Percentiles rank a stretch among this genome's conserved stretches.
These are phyloP conservation scores for Sebastes hubbsi DNA, from an alignment of 2,797 vertebrate genomes.

Conservation along the genomic window DNA sequence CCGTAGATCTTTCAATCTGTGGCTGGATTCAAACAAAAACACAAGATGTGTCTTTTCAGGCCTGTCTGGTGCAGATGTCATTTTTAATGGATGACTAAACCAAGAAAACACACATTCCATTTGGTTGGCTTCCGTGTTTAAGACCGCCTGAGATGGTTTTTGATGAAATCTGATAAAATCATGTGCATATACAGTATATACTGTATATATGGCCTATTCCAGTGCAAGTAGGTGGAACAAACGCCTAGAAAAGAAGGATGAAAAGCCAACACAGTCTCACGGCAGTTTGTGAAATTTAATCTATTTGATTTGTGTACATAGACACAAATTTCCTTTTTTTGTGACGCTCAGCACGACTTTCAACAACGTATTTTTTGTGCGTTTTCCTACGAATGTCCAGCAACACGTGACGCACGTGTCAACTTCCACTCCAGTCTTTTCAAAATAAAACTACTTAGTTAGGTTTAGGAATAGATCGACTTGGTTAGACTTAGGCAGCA, in stretches of 20 bases:
- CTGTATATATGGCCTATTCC: background rate
- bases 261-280: background rate
- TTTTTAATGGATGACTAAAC: constrained; percentile 32
- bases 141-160: background rate
- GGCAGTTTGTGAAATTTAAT: no score
- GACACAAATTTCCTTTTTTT: no score
- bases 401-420: no score
- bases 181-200: background rate
- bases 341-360: no score
- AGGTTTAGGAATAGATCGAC: no score
- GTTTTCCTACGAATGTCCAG: no score
- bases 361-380: no score
- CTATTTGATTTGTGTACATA: no score
- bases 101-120: constrained; percentile 6
- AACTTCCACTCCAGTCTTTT: no score
- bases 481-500: no score
- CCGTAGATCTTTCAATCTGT: constrained; percentile 12
- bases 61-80: constrained; percentile 9
- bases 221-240: background rate
- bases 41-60: constrained; percentile 1
- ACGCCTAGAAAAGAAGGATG: background rate
- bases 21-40: background rate
- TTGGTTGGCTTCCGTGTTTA: background rate
- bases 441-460: no score
- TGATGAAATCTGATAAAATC: constrained; percentile 16